A percentile compares a stretch with the other conserved stretches of the same genome.
phyloP scores from a whole-genome alignment of 2,113 vertebrate species.

The Trochalopteron elliotii region DNA sequence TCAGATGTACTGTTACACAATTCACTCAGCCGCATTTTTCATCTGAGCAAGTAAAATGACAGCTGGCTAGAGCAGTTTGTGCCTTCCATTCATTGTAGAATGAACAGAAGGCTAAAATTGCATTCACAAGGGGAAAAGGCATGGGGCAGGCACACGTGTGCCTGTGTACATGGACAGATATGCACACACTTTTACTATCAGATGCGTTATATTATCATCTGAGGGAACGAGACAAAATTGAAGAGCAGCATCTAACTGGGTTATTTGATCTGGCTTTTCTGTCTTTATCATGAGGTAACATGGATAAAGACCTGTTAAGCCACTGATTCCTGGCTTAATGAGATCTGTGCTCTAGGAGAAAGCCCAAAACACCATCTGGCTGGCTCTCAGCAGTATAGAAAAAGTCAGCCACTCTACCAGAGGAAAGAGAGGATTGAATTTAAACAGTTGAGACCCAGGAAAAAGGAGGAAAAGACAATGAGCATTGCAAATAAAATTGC shows the following conservation, averaged over 20 bases:
- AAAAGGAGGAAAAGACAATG: neutral
- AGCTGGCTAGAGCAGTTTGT: neutral
- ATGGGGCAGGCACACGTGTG: accelerated
- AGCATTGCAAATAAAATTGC: neutral
- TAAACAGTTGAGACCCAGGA: neutral
- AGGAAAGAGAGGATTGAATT: neutral
- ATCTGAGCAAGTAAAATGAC: neutral
- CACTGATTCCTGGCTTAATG: neutral
- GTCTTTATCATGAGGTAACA: neutral
- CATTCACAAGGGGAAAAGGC: neutral
- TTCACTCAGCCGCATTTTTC: neutral
- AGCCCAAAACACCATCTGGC: neutral
- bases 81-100: neutral
- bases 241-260: neutral
- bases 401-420: neutral
- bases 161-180: accelerated
- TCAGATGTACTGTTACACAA: neutral
- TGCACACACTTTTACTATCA: accelerated
- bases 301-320: neutral
- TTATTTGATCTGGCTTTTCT: neutral
- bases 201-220: neutral
- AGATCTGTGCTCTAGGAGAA: neutral
- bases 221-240: neutral
- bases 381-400: neutral
- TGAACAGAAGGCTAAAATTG: neutral